A percentile compares a stretch with the other conserved stretches of the same genome.
Evolutionary conservation across 1,140 invertebrate genomes (phyloP).

Genomic region (Calephelis nemesis): DNA sequence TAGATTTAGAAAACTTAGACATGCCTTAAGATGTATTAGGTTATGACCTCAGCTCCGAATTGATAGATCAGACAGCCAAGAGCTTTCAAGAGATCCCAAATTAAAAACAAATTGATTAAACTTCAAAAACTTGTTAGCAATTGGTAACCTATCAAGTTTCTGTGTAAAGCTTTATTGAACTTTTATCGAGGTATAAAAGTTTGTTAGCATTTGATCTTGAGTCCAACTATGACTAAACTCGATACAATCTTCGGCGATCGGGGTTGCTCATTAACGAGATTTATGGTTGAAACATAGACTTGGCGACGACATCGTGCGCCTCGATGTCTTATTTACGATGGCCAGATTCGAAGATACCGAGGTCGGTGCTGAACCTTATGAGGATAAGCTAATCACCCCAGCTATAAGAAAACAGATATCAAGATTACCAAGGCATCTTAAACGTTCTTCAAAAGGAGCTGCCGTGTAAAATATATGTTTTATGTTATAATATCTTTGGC

Average conservation of each 20-base stretch:
- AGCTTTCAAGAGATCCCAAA: too few species aligned
- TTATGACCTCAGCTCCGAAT: too few species aligned
- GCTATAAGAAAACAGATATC: conserved; percentile 33
- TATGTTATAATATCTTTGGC: too few species aligned
- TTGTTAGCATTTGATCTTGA: conserved; percentile 22
- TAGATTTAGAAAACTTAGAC: too few species aligned
- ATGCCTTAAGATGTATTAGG: too few species aligned
- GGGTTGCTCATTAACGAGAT: conserved; percentile 73
- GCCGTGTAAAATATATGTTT: too few species aligned
- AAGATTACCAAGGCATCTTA: background rate
- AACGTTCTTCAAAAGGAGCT: background rate
- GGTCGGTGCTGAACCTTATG: conserved; percentile 51
- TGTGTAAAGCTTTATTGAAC: background rate
- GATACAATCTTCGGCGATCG: conserved; percentile 69
- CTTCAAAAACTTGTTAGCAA: too few species aligned
- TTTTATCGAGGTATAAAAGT: conserved; percentile 22
- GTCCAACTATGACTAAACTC: conserved; percentile 25
- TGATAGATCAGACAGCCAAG: too few species aligned
- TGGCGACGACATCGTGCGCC: conserved; percentile 56
- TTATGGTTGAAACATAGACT: conserved; percentile 68
- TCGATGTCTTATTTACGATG: conserved; percentile 65
- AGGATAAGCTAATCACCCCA: conserved; percentile 18
- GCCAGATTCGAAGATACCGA: conserved; percentile 60
- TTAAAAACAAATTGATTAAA: too few species aligned
- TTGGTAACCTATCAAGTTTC: background rate